These are phyloP conservation scores for Ichneumoninae sp. DNA, from an alignment of 2,888 invertebrate species.

Conservation along the genomic window DNA sequence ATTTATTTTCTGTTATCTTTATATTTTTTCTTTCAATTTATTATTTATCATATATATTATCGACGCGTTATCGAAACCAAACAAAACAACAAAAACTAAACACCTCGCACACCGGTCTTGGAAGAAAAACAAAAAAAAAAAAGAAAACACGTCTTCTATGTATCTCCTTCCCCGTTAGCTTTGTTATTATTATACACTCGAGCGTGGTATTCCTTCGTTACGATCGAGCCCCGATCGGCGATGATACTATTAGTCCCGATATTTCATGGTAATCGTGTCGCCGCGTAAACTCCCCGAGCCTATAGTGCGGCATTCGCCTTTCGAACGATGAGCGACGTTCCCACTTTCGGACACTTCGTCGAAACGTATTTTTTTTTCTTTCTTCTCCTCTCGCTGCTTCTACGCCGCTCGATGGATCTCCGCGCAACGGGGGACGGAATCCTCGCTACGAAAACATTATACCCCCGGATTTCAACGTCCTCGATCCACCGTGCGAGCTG, in stretches of 20 bases:
- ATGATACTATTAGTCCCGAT: conserved; percentile 19
- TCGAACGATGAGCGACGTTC: background rate
- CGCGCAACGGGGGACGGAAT: background rate
- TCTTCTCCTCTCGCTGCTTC: background rate
- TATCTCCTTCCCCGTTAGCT: background rate
- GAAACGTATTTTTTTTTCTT: background rate
- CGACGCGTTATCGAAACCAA: background rate
- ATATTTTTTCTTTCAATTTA: background rate
- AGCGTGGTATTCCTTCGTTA: conserved; percentile 39
- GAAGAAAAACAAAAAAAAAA: background rate
- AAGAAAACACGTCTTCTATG: background rate
- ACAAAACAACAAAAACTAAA: background rate
- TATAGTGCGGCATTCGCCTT: conserved; percentile 38
- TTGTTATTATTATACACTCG: conserved; percentile 20
- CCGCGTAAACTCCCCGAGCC: conserved; percentile 18
- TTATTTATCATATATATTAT: background rate
- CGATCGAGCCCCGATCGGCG: conserved; percentile 26
- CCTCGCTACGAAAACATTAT: conserved; percentile 6
- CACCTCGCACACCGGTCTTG: background rate
- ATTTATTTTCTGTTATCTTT: background rate
- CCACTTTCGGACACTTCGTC: background rate
- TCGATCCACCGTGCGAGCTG: background rate
- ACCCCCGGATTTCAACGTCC: background rate
- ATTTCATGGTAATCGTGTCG: conserved; percentile 33
- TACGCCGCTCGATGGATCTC: background rate